These are phyloP conservation scores for Perca flavescens DNA, from an alignment of 2,113 vertebrate species.

Conservation along the genomic window DNA sequence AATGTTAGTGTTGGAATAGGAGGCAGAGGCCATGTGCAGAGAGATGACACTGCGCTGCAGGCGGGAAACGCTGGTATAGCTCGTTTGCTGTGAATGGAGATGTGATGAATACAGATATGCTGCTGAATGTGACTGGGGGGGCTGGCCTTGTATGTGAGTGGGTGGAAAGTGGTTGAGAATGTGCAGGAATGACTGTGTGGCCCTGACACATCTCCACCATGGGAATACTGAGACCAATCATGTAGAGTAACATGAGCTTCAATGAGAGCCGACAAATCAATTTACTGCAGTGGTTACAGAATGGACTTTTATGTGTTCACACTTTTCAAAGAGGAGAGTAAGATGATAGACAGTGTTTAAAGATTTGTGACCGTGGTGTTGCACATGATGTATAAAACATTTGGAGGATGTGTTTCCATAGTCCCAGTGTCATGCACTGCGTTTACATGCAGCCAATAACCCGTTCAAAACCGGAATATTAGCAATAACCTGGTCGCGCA, in stretches of 20 bases:
- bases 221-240: neutral
- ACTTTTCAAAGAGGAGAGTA: neutral
- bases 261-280: slow-evolving; percentile 2
- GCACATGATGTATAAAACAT: neutral
- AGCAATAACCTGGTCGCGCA: too few species aligned
- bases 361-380: neutral
- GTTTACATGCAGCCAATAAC: too few species aligned
- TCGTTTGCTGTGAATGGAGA: slow-evolving; percentile 51
- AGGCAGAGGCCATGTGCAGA: slow-evolving; percentile 23
- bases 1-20: neutral
- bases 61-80: neutral
- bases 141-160: slow-evolving; percentile 47
- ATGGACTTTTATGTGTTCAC: neutral
- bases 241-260: neutral
- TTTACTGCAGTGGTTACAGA: neutral
- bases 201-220: slow-evolving; percentile 1
- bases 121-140: slow-evolving; percentile 6
- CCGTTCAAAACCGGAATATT: too few species aligned
- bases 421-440: too few species aligned
- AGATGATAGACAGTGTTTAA: neutral
- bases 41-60: slow-evolving; percentile 8
- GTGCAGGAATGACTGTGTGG: slow-evolving; percentile 5
- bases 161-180: slow-evolving; percentile 23
- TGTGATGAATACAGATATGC: slow-evolving; percentile 57
- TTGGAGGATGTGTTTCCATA: neutral